Conservation (phyloP, 2,113 vertebrate species). For the Castor canadensis region DNA sequence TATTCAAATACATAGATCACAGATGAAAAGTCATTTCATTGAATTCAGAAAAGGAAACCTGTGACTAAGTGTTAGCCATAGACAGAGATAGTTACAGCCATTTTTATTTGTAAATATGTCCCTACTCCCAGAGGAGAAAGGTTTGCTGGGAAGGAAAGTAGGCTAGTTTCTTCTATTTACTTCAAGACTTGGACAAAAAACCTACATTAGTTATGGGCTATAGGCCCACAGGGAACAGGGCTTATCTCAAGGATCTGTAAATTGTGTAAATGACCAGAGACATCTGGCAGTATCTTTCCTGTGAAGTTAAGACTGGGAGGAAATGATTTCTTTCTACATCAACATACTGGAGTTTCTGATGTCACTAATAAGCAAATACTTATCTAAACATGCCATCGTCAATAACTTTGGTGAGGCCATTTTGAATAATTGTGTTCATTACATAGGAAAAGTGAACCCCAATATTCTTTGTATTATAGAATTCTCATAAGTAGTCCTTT, state of each 20-base stretch:
- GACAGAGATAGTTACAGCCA: background rate
- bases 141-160: background rate
- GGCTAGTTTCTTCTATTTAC: background rate
- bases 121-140: background rate
- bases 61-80: background rate
- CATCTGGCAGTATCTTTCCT: background rate
- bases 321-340: background rate
- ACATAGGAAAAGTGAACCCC: background rate
- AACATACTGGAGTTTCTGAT: background rate
- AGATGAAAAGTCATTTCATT: background rate
- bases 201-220: background rate
- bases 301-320: background rate
- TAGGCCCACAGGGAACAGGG: background rate
- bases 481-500: background rate
- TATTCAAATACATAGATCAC: background rate
- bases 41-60: background rate
- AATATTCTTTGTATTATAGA: background rate
- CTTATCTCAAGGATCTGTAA: background rate
- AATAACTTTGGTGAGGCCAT: background rate
- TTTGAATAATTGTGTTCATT: background rate
- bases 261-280: background rate
- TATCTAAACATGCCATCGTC: background rate
- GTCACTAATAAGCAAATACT: background rate
- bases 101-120: background rate
- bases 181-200: background rate